phyloP scores from a whole-genome alignment of 2,113 vertebrate species.

The Oreochromis niloticus region DNA sequence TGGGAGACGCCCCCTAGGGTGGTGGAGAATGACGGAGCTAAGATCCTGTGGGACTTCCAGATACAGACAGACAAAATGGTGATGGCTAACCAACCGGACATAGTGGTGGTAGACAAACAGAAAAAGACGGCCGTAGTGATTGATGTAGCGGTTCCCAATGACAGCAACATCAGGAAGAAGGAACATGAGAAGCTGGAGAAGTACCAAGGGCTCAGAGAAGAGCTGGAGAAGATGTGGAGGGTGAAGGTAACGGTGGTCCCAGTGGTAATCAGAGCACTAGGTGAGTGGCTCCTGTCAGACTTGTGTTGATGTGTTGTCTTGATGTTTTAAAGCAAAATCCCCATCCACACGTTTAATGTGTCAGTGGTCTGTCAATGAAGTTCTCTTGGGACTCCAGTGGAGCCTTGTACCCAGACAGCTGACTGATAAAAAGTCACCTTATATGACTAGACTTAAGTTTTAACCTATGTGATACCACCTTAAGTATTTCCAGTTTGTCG shows the following conservation, averaged over 20 bases:
- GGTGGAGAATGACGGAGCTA: too few species aligned
- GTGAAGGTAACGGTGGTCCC: rapidly evolving
- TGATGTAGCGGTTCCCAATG: too few species aligned
- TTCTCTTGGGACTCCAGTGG: neutral
- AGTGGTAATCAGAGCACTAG: rapidly evolving
- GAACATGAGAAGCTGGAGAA: too few species aligned
- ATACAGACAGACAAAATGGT: too few species aligned
- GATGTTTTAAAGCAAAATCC: rapidly evolving
- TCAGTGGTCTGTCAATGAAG: neutral
- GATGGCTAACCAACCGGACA: too few species aligned
- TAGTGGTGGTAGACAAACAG: too few species aligned
- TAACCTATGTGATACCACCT: neutral
- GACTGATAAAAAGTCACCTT: neutral
- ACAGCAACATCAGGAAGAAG: too few species aligned
- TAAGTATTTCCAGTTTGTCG: neutral
- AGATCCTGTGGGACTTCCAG: too few species aligned
- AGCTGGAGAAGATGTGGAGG: rapidly evolving
- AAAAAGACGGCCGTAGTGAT: too few species aligned
- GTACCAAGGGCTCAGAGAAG: too few species aligned
- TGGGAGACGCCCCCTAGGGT: too few species aligned
- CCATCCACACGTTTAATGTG: neutral
- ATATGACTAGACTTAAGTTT: neutral
- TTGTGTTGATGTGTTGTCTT: neutral
- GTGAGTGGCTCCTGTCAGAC: neutral
- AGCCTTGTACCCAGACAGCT: neutral